These are phyloP conservation scores for Raja brachyura DNA, from an alignment of 2,113 vertebrate genomes.

Conservation along the genomic window DNA sequence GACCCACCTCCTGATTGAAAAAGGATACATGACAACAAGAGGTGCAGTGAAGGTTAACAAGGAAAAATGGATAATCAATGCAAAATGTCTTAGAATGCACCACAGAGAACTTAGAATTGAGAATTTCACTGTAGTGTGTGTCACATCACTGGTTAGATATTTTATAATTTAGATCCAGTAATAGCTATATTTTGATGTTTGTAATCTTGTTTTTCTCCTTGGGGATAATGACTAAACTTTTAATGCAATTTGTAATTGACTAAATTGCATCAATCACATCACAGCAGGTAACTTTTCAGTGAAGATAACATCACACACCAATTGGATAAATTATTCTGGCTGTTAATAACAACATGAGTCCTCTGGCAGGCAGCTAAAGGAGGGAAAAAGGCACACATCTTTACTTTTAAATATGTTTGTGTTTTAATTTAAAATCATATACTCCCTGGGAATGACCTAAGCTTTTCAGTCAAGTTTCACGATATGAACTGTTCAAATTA, in stretches of 20 bases:
- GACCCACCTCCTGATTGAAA: neutral
- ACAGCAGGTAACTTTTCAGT: neutral
- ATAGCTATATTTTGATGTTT: neutral
- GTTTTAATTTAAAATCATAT: neutral
- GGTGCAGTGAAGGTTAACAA: constrained; percentile 25
- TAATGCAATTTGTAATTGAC: neutral
- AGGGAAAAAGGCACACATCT: neutral
- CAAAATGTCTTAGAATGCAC: constrained; percentile 1
- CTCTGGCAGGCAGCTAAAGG: neutral
- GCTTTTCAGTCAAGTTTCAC: neutral
- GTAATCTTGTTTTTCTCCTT: neutral
- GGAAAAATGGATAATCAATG: constrained; percentile 27
- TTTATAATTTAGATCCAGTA: neutral
- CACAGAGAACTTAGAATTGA: neutral
- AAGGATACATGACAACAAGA: constrained; percentile 13
- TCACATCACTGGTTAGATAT: neutral
- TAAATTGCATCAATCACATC: constrained; percentile 32
- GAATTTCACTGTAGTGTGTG: neutral
- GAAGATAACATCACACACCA: neutral
- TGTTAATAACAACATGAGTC: neutral
- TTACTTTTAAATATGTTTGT: neutral
- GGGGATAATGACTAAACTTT: neutral
- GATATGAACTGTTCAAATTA: neutral
- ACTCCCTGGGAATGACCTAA: too few species aligned
- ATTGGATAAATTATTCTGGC: neutral